Evolutionary conservation across 2,797 vertebrate species (phyloP).

Genomic region (Centroberyx gerrardi): DNA sequence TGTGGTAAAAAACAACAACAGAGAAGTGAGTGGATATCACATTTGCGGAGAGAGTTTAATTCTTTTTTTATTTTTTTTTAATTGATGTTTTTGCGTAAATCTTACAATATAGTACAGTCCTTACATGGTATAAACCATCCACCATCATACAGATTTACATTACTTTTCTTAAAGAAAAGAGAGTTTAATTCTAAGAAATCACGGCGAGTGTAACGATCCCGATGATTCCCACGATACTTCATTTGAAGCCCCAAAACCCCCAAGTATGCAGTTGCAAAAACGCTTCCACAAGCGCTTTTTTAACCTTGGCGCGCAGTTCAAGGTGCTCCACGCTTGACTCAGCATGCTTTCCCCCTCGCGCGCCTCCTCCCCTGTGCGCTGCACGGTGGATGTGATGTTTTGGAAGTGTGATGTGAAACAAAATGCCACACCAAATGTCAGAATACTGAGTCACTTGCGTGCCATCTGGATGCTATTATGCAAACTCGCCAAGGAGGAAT

Average conservation of each 20-base stretch:
- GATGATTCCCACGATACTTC: too few species aligned
- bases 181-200: too few species aligned
- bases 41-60: slow-evolving; percentile 3
- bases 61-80: too few species aligned
- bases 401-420: slow-evolving; percentile 69
- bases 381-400: slow-evolving; percentile 55
- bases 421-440: slow-evolving; percentile 86
- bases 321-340: slow-evolving; percentile 52
- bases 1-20: neutral
- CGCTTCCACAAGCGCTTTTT: slow-evolving; percentile 53
- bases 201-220: too few species aligned
- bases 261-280: neutral
- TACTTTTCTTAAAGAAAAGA: too few species aligned
- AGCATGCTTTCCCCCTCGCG: neutral
- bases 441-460: slow-evolving; percentile 81
- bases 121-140: too few species aligned
- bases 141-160: too few species aligned
- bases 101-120: too few species aligned
- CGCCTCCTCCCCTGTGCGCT: slow-evolving; percentile 31
- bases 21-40: slow-evolving; percentile 7
- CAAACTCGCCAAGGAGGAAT: slow-evolving; percentile 75
- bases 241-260: too few species aligned
- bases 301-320: slow-evolving; percentile 59
- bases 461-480: slow-evolving; percentile 87
- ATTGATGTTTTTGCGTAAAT: too few species aligned